Evolutionary conservation across 64 coral and sea anemone genomes (phyloP).

Genomic region (Stichodactyla helianthus): DNA sequence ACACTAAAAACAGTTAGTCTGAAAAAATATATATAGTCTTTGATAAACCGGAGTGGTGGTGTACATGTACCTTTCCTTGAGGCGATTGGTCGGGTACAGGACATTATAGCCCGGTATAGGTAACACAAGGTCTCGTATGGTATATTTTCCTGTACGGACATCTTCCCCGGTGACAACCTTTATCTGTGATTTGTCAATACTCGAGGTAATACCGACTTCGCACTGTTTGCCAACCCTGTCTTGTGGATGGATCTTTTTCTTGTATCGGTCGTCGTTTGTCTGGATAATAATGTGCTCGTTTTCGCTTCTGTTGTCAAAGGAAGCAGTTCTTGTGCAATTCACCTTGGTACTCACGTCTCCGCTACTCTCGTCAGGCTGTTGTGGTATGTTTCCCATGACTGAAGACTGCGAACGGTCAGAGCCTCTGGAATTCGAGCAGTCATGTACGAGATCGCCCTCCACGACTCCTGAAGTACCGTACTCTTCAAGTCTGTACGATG

Average conservation of each 20-base stretch:
- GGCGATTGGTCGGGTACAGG: slow-evolving; percentile 53
- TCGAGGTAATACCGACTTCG: neutral
- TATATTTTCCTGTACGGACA: slow-evolving; percentile 26
- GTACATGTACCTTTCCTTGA: slow-evolving; percentile 40
- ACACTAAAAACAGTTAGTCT: neutral
- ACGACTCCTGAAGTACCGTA: slow-evolving; percentile 7
- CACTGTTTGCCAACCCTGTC: neutral
- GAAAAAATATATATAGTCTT: neutral
- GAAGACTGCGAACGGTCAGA: neutral
- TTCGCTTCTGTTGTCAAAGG: neutral
- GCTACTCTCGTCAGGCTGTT: neutral
- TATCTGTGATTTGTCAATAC: slow-evolving; percentile 16
- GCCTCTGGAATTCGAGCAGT: neutral
- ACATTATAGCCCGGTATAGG: slow-evolving; percentile 69
- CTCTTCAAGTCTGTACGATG: slow-evolving; percentile 43
- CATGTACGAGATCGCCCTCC: slow-evolving; percentile 55
- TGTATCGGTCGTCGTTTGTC: neutral
- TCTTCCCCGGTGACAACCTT: slow-evolving; percentile 35
- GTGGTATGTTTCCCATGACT: neutral
- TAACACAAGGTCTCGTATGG: slow-evolving; percentile 62
- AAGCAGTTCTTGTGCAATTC: neutral
- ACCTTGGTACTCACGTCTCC: neutral
- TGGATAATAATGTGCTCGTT: neutral
- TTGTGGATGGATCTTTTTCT: neutral
- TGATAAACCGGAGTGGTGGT: neutral